A percentile compares a stretch with the other conserved stretches of the same genome.
Evolutionary conservation across 53 echinoderm and acorn worm species (phyloP).

Genomic region (Temnopleurus reevesii): DNA sequence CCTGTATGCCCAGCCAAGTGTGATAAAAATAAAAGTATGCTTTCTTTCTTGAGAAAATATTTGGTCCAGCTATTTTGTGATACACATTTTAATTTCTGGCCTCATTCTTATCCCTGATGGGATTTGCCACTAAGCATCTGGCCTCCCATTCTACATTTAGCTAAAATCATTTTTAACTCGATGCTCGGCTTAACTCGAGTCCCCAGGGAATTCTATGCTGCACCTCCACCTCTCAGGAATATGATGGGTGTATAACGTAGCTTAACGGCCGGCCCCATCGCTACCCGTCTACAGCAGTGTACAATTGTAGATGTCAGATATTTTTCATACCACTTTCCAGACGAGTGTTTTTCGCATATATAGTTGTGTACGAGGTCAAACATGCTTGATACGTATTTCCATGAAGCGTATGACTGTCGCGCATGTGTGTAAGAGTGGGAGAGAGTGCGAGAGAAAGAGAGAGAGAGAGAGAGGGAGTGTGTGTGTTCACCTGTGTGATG

Average conservation of each 20-base stretch:
- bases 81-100: too few relatives aligned
- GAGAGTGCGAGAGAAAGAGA: neutral
- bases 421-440: neutral
- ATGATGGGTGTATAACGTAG: slow-evolving; percentile 22
- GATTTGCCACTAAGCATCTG: neutral
- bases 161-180: too few relatives aligned
- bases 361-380: neutral
- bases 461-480: neutral
- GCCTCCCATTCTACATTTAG: too few relatives aligned
- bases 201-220: slow-evolving; percentile 42
- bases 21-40: too few relatives aligned
- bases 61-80: too few relatives aligned
- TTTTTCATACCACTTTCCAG: slow-evolving; percentile 39
- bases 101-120: too few relatives aligned
- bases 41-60: too few relatives aligned
- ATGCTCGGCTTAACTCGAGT: neutral
- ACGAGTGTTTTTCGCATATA: slow-evolving; percentile 22
- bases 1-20: too few relatives aligned
- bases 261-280: slow-evolving; percentile 4
- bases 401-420: neutral
- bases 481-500: too few relatives aligned
- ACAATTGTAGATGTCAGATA: slow-evolving; percentile 30
- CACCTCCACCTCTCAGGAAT: slow-evolving; percentile 48
- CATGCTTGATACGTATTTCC: slow-evolving; percentile 21
- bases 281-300: slow-evolving; percentile 37